Evolutionary conservation across 2,113 vertebrate species (phyloP), one percentile per base, ranked within the genome.

Genomic region (Cichladusa arquata): DNA sequence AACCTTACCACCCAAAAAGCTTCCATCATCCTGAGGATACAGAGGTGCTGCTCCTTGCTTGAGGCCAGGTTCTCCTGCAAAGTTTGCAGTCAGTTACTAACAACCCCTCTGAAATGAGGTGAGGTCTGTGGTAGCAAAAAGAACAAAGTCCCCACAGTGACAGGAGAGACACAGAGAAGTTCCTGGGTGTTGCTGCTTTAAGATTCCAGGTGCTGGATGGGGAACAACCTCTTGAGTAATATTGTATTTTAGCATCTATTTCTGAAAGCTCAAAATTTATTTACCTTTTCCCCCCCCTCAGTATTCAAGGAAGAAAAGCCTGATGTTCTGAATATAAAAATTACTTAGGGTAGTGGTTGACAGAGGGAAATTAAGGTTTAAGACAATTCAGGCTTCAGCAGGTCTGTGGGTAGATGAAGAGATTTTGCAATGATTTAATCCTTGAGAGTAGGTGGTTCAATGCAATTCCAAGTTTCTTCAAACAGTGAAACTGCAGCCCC

Each of bases 211-310:
- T 0, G 9, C 5, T 23, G 42, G 47, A 16, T 42, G 14, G n/a
- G 48, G 16, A 90, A 31, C 24, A 56, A 2, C 16, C 53, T 14
- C 48, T 7, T 12, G 3, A 56, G 24, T 23, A n/a, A 6, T 2
- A 14, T 0, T 5, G 0, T 1, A 8, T 11, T 70, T 58, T 5
- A 50, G 33, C 28, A 36, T 50, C 19, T 36, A 4, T 31, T 47
- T 31, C 19, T 45, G 17, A 56, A 33, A 8, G 44, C 34, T 83
- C 16, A 5, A 20, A 6, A 33, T n/a, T 8, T 2, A 58, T 42
- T 65, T 45, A 23, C 22, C 12, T n/a, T 22, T 57, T 3, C 1
- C 0, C 0, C 5, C 24, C 17, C 10, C 18, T 24, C n/a, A 61
- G 6, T 45, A 54, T 2, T 44, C 14, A 62, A 76, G 34, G 51